Evolutionary conservation across 2,113 vertebrate genomes (phyloP), one percentile per base, ranked within the genome.

Genomic region (Mesembrinibis cayennensis): DNA sequence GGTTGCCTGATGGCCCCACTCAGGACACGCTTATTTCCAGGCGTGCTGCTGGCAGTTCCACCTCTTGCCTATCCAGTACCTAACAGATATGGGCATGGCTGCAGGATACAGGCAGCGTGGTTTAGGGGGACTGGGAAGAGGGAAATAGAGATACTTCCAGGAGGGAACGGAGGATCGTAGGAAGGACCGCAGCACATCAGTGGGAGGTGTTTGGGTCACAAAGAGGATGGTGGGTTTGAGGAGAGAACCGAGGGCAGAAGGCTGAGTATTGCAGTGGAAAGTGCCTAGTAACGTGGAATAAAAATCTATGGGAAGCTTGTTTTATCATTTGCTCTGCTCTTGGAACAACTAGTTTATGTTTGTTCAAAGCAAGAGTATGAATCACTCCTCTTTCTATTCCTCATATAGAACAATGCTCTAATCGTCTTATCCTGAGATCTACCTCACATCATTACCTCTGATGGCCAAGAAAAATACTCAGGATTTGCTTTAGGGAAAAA

Each of bases 101-200:
- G 66, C 16, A 61, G 45, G n/a, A 34, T 10, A 12, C 38, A 71
- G 40, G 40, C n/a, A 70, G 66, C 4, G 1, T 12, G 44, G 36
- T 1, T 42, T 9, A 6, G 34, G 19, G 42, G 6, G 4, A 59
- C n/a, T 1, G 0, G 32, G 40, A 42, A 17, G 11, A 59, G 6
- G 36, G 21, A 78, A 76, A 38, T 1, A 53, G 38, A 52, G 26
- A 18, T 8, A 22, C 16, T 80, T 38, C 61, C 62, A 67, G 58
- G 19, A 18, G 23, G 29, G 82, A 47, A 27, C 1, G 53, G 22
- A 61, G 34, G 58, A 32, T 32, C 0, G 0, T 11, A 52, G 52
- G 47, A 80, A 84, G 55, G 40, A 30, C 30, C 3, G 1, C 11
- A 58, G 27, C 40, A 49, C 15, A 50, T 13, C 38, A 49, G 5